Conservation (phyloP, 1,140 invertebrate species). For the Macrosteles quadrilineatus region DNA sequence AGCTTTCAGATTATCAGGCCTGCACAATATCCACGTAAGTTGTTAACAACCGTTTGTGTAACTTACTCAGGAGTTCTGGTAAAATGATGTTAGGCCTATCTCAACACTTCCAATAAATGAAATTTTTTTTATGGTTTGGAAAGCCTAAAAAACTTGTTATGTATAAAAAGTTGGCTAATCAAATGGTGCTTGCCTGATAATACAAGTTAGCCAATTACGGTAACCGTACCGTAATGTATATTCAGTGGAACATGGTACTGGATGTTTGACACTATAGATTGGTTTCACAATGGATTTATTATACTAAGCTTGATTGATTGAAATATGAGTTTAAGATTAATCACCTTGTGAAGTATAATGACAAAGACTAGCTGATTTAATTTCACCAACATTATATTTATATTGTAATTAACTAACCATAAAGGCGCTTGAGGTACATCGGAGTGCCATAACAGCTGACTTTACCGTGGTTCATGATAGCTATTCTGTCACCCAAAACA, state of each 20-base stretch:
- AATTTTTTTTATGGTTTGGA: too few relatives aligned
- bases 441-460: conserved; percentile 82
- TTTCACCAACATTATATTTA: background rate
- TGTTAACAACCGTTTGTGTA: too few relatives aligned
- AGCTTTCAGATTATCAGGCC: too few relatives aligned
- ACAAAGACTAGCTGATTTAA: background rate
- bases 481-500: conserved; percentile 87
- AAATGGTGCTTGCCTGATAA: too few relatives aligned
- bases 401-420: conserved; percentile 62
- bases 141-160: too few relatives aligned
- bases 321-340: background rate
- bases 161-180: too few relatives aligned
- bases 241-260: background rate
- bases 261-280: background rate
- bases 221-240: background rate
- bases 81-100: too few relatives aligned
- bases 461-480: conserved; percentile 83
- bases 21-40: too few relatives aligned
- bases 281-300: too few relatives aligned
- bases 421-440: conserved; percentile 83
- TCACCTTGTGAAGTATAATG: background rate
- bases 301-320: background rate
- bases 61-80: too few relatives aligned
- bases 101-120: too few relatives aligned
- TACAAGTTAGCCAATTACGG: too few relatives aligned